Evolutionary conservation across 2,113 vertebrate genomes (phyloP).

Genomic region (Capricornis sumatraensis): DNA sequence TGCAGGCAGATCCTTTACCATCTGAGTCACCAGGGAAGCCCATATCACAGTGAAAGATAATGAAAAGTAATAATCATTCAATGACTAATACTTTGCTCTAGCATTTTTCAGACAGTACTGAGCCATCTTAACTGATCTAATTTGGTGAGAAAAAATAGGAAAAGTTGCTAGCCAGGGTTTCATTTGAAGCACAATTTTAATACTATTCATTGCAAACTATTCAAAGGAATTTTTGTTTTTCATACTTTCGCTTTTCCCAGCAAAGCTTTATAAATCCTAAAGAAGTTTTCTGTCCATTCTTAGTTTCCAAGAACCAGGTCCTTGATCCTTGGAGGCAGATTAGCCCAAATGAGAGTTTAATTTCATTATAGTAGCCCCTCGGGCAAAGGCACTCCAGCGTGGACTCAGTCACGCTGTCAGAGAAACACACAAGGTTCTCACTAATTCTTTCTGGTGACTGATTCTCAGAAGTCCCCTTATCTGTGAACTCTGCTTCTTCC

Average conservation of each 20-base stretch:
- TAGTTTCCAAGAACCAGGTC: background rate
- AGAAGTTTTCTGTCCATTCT: background rate
- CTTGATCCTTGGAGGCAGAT: background rate
- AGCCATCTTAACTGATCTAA: background rate
- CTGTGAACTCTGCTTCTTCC: background rate
- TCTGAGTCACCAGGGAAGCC: background rate
- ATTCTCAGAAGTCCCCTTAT: background rate
- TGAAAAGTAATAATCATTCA: background rate
- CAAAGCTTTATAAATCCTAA: background rate
- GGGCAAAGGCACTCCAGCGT: background rate
- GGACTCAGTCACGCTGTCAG: background rate
- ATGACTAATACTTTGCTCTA: background rate
- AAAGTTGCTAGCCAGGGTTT: background rate
- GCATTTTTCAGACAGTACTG: background rate
- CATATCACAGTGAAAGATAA: background rate
- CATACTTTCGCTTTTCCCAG: background rate
- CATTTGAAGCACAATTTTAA: background rate
- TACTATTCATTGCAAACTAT: background rate
- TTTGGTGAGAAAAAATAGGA: background rate
- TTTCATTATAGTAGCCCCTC: background rate
- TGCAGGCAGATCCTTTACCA: background rate
- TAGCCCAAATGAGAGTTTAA: background rate
- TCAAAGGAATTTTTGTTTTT: background rate
- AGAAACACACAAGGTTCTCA: background rate
- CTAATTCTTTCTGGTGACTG: background rate